These are phyloP conservation scores for Oscheius onirici DNA, from an alignment of 2,888 invertebrate genomes.

Conservation along the genomic window DNA sequence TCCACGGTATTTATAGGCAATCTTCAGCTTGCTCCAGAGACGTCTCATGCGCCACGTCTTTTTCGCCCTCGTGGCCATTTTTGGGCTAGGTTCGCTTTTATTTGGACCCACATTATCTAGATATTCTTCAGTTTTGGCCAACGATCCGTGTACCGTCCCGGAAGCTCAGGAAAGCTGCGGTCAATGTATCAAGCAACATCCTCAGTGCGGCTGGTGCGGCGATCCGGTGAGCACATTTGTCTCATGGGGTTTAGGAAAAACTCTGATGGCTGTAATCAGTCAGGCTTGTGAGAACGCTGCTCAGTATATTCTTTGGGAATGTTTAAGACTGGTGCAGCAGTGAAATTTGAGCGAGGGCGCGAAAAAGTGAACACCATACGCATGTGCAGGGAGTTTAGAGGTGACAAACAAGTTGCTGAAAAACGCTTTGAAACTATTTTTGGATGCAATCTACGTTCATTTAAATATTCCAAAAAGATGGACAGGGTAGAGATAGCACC, in stretches of 20 bases:
- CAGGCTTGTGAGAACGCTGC: not conserved
- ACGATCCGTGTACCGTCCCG: conserved; percentile 14
- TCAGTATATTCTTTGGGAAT: not conserved
- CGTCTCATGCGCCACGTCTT: conserved; percentile 1
- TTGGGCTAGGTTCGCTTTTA: conserved; percentile 5
- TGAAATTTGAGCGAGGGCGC: not conserved
- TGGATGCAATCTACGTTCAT: too few relatives aligned
- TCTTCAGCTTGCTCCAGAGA: not conserved
- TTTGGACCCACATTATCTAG: not conserved
- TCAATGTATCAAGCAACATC: conserved; percentile 61
- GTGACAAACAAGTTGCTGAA: not conserved
- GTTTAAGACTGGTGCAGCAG: not conserved
- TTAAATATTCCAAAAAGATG: too few relatives aligned
- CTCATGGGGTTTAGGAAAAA: not conserved
- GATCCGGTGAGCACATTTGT: conserved; percentile 55
- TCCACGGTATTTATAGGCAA: not conserved
- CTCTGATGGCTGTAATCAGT: not conserved
- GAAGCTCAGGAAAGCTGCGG: conserved; percentile 57
- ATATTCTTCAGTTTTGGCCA: not conserved
- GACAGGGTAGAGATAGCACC: too few relatives aligned
- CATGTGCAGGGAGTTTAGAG: not conserved
- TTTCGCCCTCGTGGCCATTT: conserved; percentile 14
- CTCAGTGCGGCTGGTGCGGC: conserved; percentile 66
- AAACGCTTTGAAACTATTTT: too few relatives aligned
- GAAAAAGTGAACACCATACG: not conserved